phyloP scores from a whole-genome alignment of 2,888 invertebrate species.

The Drosophila austrosaltans region DNA sequence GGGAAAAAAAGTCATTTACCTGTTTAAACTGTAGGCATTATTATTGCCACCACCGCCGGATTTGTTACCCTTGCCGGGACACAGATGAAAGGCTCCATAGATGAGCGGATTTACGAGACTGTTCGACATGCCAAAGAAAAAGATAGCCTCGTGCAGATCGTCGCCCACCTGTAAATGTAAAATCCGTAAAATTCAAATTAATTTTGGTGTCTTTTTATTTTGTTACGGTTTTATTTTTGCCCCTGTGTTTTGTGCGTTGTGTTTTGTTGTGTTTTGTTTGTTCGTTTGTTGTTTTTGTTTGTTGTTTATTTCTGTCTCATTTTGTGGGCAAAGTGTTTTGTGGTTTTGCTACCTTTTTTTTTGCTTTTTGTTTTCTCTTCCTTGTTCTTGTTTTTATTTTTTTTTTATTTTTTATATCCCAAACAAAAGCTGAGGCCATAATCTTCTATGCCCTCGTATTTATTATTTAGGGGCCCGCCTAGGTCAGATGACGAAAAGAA shows the following conservation, averaged over 20 bases:
- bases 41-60: slow-evolving; percentile 75
- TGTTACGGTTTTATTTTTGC: background rate
- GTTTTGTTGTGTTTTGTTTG: background rate
- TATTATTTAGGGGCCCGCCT: slow-evolving; percentile 34
- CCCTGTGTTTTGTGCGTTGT: background rate
- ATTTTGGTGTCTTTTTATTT: slow-evolving; percentile 38
- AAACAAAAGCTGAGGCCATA: slow-evolving; percentile 11
- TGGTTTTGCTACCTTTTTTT: slow-evolving; percentile 10
- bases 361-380: too few relatives aligned
- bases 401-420: slow-evolving; percentile 24
- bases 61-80: slow-evolving; percentile 85
- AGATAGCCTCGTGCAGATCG: slow-evolving; percentile 89
- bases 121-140: slow-evolving; percentile 94
- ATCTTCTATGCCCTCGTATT: slow-evolving; percentile 15
- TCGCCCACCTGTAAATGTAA: slow-evolving; percentile 86
- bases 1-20: slow-evolving; percentile 57
- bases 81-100: slow-evolving; percentile 94
- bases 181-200: slow-evolving; percentile 41
- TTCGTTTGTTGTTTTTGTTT: background rate
- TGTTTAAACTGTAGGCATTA: slow-evolving; percentile 81
- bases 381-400: background rate
- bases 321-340: background rate
- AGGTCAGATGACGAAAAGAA: slow-evolving; percentile 34
- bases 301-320: background rate
- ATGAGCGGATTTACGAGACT: slow-evolving; percentile 93